Base-by-base conservation (phyloP, 2,888 invertebrate species). In the Ophion obscuratus region DNA sequence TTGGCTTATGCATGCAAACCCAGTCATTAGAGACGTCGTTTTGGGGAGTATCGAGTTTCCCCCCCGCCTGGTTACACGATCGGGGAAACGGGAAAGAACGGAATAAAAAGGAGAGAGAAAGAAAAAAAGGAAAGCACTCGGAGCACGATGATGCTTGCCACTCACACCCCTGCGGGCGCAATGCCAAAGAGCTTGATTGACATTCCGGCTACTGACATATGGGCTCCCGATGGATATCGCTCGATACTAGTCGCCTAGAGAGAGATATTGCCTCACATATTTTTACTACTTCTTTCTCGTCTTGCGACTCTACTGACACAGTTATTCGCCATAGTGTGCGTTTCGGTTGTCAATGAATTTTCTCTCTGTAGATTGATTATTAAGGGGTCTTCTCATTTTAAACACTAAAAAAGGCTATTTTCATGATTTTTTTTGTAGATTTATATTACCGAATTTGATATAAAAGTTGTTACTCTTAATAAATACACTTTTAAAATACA, bases 131-230 rank as follows among this genome's bases (percentile, higher is more conserved):
- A 53, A 53, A 31, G 40, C 31, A 10, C 71, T 20, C 31, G 9
- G 40, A 9, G 40, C 9, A 40, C 79, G 44, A 73, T 74, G 67
- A 57, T 71, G 71, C 68, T 73, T 62, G 62, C 77, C 77, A 57
- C 81, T 73, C 73, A 66, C 84, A 77, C 81, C 79, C 81, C 66
- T 36, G 17, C 73, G 47, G 5, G 53, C 53, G 14, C 53, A 5
- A 66, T 62, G 40, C 75, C 68, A 53, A 57, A 66, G 61, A 81
- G 57, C 84, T 74, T 87, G 87, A 88, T 88, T 87, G 89, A 88
- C 88, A 83, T 85, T 87, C 87, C 79, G 87, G 81, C 77, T 87
- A 70, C 81, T 83, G 81, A 84, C 89, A 87, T 86, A 87, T 87
- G 88, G 84, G 62, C 62, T 44, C 36, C 66, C 70, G 59, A 73